Conservation (phyloP, 2,113 vertebrate species). For the Columbina picui region DNA sequence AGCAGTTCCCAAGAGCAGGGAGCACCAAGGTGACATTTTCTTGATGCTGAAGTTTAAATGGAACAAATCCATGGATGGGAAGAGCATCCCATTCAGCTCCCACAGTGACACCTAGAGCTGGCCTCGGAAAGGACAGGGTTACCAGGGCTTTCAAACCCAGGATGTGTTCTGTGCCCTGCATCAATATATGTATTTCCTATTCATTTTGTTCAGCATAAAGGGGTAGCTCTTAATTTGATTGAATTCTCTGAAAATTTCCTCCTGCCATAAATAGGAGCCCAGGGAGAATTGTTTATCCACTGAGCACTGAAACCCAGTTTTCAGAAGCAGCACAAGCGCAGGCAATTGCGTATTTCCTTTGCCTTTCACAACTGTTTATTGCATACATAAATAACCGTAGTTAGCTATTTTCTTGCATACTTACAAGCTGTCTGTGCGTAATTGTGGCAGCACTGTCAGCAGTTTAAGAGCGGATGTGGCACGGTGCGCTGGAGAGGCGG, state of each 20-base stretch:
- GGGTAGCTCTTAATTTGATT: slow-evolving; percentile 28
- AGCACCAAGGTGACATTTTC: slow-evolving; percentile 65
- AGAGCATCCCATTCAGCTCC: slow-evolving; percentile 32
- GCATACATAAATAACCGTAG: slow-evolving; percentile 40
- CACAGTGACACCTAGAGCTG: slow-evolving; percentile 52
- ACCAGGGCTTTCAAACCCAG: neutral
- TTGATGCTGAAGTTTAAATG: slow-evolving; percentile 60
- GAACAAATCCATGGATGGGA: slow-evolving; percentile 27
- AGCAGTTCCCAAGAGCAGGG: slow-evolving; percentile 51
- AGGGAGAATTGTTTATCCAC: slow-evolving; percentile 35
- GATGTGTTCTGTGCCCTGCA: neutral
- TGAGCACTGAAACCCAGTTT: neutral
- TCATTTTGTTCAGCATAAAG: neutral
- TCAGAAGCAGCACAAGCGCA: neutral
- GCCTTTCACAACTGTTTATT: slow-evolving; percentile 28
- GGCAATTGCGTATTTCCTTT: slow-evolving; percentile 36
- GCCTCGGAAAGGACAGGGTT: slow-evolving; percentile 27
- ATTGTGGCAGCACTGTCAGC: slow-evolving; percentile 9
- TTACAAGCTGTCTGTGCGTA: slow-evolving; percentile 27
- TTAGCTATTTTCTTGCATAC: slow-evolving; percentile 51
- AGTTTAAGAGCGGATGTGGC: neutral
- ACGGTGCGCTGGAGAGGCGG: neutral
- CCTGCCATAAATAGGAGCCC: slow-evolving; percentile 14
- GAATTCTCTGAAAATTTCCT: slow-evolving; percentile 31
- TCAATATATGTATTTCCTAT: neutral